Evolutionary conservation across 1,140 invertebrate genomes (phyloP).

Genomic region (Teleopsis dalmanni): DNA sequence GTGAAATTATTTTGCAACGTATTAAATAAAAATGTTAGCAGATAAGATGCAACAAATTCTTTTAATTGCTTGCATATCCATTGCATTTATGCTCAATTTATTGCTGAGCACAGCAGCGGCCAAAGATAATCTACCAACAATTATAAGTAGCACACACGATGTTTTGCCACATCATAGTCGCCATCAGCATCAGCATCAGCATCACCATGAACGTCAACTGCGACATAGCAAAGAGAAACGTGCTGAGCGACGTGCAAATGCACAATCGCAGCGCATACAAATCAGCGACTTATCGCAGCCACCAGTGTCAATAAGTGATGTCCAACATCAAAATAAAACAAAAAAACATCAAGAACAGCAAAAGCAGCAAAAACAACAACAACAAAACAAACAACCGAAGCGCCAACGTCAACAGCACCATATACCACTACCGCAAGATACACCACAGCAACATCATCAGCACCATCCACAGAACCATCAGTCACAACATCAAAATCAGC

Average conservation of each 20-base stretch:
- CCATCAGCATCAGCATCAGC: slow-evolving; percentile 3
- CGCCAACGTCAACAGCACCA: slow-evolving; percentile 1
- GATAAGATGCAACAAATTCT: slow-evolving; percentile 7
- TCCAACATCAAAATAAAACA: no score
- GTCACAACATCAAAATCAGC: slow-evolving; percentile 3
- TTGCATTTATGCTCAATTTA: slow-evolving; percentile 25
- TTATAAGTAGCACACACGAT: not conserved
- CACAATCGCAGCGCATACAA: not conserved
- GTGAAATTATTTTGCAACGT: not conserved
- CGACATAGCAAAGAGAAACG: no score
- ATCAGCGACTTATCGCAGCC: no score
- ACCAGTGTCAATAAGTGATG: no score
- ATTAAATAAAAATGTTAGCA: slow-evolving; percentile 9
- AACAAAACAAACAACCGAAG: slow-evolving; percentile 2
- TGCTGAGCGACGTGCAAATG: not conserved
- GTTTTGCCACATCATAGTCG: not conserved
- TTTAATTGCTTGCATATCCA: slow-evolving; percentile 7
- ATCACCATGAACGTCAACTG: not conserved
- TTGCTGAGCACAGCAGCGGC: slow-evolving; percentile 16
- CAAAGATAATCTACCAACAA: slow-evolving; percentile 14
- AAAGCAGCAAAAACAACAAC: slow-evolving; percentile 12
- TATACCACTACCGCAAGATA: not conserved
- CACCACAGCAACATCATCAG: slow-evolving; percentile 1
- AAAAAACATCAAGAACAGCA: not conserved
- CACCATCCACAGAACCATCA: slow-evolving; percentile 9